Evolutionary conservation across 92 coral and sea anemone species (phyloP), one percentile per base, ranked within the genome.

Genomic region (Phenganax subtilis): DNA sequence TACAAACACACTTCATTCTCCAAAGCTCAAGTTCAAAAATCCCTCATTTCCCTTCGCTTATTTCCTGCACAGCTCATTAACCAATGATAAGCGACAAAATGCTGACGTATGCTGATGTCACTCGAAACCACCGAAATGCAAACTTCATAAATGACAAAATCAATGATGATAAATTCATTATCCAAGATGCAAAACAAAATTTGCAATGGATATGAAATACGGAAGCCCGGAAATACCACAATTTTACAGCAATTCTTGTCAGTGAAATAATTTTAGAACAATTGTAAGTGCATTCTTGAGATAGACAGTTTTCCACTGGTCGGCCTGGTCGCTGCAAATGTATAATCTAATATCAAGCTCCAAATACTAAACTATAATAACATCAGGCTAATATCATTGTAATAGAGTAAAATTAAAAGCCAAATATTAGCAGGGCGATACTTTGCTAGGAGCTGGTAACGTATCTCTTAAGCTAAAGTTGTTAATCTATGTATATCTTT

Each of bases 41-140:
- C 81, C 71, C 69, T 76, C 81, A 76, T 76, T 76, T 76, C 81
- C 80, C 81, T 30, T 57, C 47, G 44, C 27, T 57, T 55, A 76
- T 76, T 76, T 76, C 81, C 81, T 29, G 10, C 4, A 8, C 52
- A 52, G 55, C 9, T 31, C 54, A 76, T 76, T 52, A 76, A 76
- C 81, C 81, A 76, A 76, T 76, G 66, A 44, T 51, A 55, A 44
- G 62, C 20, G 57, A 65, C 20, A 52, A 65, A 55, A 44, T 55
- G 0, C 7, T 31, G 60, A 56, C 80, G 20, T 75, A 29, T 75
- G 61, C 51, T 60, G 70, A 76, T 69, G 81, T 76, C 81, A 76
- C 27, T 11, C 8, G 47, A 68, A n/a, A n/a, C 8, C 20, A 61
- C 0, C 67, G 77, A 73, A 73, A 54, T 6, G 15, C 55, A 73